Percentiles rank a stretch among this genome's conserved stretches.
These are phyloP conservation scores for Aptenodytes patagonicus DNA, from an alignment of 2,113 vertebrate genomes.

Conservation along the genomic window DNA sequence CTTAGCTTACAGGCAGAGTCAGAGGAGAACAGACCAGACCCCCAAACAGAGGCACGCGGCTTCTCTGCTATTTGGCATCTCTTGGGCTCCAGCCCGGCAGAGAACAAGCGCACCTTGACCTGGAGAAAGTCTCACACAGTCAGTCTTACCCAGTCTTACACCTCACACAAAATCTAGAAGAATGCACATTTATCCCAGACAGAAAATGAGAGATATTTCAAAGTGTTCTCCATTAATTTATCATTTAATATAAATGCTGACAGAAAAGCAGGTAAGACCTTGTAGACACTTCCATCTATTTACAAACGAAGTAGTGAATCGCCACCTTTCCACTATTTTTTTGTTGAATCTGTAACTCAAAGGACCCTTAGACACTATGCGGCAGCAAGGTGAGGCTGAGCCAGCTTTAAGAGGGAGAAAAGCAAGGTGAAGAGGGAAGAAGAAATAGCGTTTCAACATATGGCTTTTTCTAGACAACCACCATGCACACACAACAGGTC, in stretches of 20 bases:
- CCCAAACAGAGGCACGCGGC: accelerated
- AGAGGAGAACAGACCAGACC: not conserved
- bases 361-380: slow-evolving; percentile 43
- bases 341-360: slow-evolving; percentile 59
- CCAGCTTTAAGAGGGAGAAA: slow-evolving; percentile 43
- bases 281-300: slow-evolving; percentile 67
- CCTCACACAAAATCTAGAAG: not conserved
- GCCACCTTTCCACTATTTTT: slow-evolving; percentile 30
- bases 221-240: slow-evolving; percentile 64
- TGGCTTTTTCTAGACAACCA: slow-evolving; percentile 39
- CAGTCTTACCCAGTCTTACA: not conserved
- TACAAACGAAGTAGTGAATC: slow-evolving; percentile 67
- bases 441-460: slow-evolving; percentile 31
- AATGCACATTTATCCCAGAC: not conserved
- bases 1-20: not conserved
- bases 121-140: not conserved
- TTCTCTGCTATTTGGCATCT: not conserved
- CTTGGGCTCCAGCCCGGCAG: accelerated
- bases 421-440: not conserved
- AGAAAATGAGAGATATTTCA: slow-evolving; percentile 12
- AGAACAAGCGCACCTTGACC: not conserved
- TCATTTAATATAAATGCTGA: slow-evolving; percentile 78
- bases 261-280: slow-evolving; percentile 73
- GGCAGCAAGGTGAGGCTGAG: slow-evolving; percentile 48
- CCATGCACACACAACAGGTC: not conserved